Evolutionary conservation across 1,140 invertebrate genomes (phyloP), one percentile per base, ranked within the genome.

Genomic region (Glossosoma conforme): DNA sequence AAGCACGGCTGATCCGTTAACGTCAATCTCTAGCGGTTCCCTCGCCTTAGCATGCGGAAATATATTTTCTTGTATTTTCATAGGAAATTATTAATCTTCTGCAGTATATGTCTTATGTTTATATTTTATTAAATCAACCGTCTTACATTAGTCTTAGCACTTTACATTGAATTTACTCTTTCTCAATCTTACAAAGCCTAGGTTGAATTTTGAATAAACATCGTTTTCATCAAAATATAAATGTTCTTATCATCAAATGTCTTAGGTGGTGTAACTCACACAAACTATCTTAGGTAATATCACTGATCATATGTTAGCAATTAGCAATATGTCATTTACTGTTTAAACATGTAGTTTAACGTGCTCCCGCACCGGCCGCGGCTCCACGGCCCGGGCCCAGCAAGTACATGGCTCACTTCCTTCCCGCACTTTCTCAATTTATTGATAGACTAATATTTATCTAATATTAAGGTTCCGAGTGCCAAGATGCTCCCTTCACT

Each of bases 161-260:
- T 43, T 56, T 56, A 56, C 38, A 46, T 22, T 50, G 30, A 45
- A 44, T 44, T 43, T 37, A 51, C 38, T 47, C 36, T 49, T 18
- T 36, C 30, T 50, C 40, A 47, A 53, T 44, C 49, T 53, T 50
- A 50, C 50, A 49, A 45, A 58, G 38, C 41, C 45, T 57, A 53
- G 37, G 24, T 42, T 50, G 53, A 48, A 58, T 53, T 56, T 56
- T 58, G 49, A 57, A 58, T 50, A 38, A 40, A 41, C 32, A 35
- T 46, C 49, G 38, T 58, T 53, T 53, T 50, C 54, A 57, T 57
- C 54, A 48, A 57, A 57, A 57, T 57, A 57, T 57, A 56, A 58
- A 53, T 58, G 51, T 58, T 51, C 46, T 58, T 45, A 22, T 52
- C 28, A 28, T 44, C 38, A 37, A 51, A 51, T 51, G 44, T 51